Base-by-base conservation (phyloP, 1,140 invertebrate species). In the Metopolophium dirhodum region DNA sequence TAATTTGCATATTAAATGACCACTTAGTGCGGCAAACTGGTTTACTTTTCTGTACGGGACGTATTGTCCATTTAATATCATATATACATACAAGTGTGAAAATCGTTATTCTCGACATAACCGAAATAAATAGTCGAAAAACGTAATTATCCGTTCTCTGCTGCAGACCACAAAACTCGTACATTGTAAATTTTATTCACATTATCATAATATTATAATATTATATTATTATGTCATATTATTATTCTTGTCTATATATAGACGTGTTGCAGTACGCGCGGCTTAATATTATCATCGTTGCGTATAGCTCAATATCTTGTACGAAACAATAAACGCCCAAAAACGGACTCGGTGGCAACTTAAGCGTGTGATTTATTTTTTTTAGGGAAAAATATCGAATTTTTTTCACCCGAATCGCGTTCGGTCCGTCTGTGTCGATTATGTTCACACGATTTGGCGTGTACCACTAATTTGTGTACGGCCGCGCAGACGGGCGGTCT, bases 361-460 rank as follows among this genome's bases (percentile, higher is more conserved):
- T 92, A 54, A 54, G 91, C 91, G 91, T 92, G 91, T 92, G 77
- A 85, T 92, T 92, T 91, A 49, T 82, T 20, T 20, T 54, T 54
- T 54, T 54, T 54, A 9, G n/a, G 18, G 61, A 49, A 47, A 82
- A 47, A 49, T 26, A 49, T 49, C 61, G 41, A 91, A 41, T 92
- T 54, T 51, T 92, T 92, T 22, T 41, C 37, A 26, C 51, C 9
- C 20, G 88, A 90, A 91, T 49, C 68, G 91, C 45, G 91, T 92
- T 92, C 22, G 77, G 35, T 92, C 91, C 77, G 91, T 92, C 91
- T 77, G 91, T 92, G 91, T 92, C 77, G 91, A 92, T 92, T 92
- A 92, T 92, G 91, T 92, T 92, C 91, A 92, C 91, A 85, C 91
- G 91, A 92, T 92, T 92, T 92, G 91, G 91, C 91, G 37, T 92